Conservation (phyloP, 2,888 invertebrate species). For the Apoda limacodes region DNA sequence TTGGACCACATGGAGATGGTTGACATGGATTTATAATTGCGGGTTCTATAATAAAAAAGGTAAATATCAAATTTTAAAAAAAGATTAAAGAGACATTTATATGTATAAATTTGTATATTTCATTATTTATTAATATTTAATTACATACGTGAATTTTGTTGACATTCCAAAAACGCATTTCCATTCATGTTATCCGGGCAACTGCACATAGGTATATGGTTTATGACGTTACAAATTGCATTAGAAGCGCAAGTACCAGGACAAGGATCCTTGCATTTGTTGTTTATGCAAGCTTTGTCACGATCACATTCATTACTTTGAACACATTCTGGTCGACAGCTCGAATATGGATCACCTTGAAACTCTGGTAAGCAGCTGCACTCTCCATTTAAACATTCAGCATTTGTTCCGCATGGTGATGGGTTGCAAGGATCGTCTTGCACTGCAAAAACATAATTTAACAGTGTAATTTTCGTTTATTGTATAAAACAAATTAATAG, state of each 20-base stretch:
- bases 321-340: conserved; percentile 84
- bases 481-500: no score
- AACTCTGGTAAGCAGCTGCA: conserved; percentile 81
- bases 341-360: conserved; percentile 80
- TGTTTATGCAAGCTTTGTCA: conserved; percentile 76
- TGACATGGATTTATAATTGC: conserved; percentile 69
- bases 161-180: conserved; percentile 76
- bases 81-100: conserved; percentile 1
- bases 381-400: conserved; percentile 75
- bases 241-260: conserved; percentile 81
- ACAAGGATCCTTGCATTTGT: conserved; percentile 84
- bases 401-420: conserved; percentile 78
- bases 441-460: conserved; percentile 33
- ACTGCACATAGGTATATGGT: conserved; percentile 71
- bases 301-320: conserved; percentile 79
- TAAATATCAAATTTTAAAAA: conserved; percentile 1
- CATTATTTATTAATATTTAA: conserved; percentile 2
- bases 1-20: conserved; percentile 74
- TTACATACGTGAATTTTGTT: conserved; percentile 58
- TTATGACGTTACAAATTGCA: conserved; percentile 78
- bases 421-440: conserved; percentile 73
- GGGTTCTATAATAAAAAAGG: conserved; percentile 49
- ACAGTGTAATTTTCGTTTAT: no score
- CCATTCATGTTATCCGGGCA: conserved; percentile 75
- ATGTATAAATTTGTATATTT: conserved; percentile 2